phyloP scores from a whole-genome alignment of 1,140 invertebrate genomes.

The Drosophila kurseongensis region DNA sequence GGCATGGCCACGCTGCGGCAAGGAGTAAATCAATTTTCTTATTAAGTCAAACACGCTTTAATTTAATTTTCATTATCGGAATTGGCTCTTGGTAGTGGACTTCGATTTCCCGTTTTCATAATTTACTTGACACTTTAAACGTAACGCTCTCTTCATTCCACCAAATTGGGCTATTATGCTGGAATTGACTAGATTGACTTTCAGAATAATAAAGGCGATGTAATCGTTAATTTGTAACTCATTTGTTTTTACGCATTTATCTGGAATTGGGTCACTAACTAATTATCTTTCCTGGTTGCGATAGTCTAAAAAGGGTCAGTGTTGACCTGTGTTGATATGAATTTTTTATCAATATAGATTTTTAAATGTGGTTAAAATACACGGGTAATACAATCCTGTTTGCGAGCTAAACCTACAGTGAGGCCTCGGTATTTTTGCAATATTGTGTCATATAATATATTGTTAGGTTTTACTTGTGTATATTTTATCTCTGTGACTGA shows the following conservation, averaged over 20 bases:
- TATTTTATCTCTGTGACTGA: too few species aligned
- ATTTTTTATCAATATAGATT: conserved; percentile 6
- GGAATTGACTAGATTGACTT: not conserved
- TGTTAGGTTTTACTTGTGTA: too few species aligned
- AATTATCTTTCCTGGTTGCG: not conserved
- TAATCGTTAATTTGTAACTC: not conserved
- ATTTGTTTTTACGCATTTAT: not conserved
- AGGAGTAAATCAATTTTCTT: conserved; percentile 73
- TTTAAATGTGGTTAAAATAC: not conserved
- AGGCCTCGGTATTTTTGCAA: not conserved
- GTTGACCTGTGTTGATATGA: not conserved
- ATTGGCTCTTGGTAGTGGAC: conserved; percentile 6
- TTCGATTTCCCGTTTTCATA: conserved; percentile 5
- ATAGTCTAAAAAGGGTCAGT: not conserved
- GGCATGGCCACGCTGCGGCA: conserved; percentile 16
- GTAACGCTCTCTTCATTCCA: not conserved
- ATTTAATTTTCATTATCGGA: conserved; percentile 60
- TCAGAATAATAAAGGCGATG: not conserved
- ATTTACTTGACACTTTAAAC: conserved; percentile 21
- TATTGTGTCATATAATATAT: too few species aligned
- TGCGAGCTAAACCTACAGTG: not conserved
- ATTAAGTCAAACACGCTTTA: conserved; percentile 68
- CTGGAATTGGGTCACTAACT: conserved; percentile 2
- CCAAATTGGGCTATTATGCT: conserved; percentile 1
- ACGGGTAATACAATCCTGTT: not conserved